phyloP scores from a whole-genome alignment of 2,888 invertebrate genomes.

The Orthonevra nobilis region DNA sequence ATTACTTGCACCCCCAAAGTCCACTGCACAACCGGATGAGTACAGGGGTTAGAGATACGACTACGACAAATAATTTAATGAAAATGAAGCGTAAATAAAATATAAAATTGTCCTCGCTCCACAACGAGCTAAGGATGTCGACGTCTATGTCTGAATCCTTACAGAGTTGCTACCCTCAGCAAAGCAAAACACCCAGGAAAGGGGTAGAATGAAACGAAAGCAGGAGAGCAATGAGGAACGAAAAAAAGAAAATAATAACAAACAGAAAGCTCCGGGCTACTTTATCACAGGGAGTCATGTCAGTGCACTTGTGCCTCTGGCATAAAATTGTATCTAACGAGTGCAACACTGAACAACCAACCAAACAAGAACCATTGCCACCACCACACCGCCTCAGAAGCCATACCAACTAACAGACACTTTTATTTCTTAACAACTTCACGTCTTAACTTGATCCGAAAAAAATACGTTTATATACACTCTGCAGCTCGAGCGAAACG shows the following conservation, averaged over 20 bases:
- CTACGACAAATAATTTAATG: conserved; percentile 49
- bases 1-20: background rate
- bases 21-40: background rate
- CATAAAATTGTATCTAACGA: conserved; percentile 40
- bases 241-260: background rate
- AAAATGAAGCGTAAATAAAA: conserved; percentile 56
- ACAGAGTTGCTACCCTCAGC: background rate
- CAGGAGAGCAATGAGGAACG: too few relatives aligned
- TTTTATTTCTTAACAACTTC: conserved; percentile 41
- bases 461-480: conserved; percentile 13
- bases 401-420: conserved; percentile 8
- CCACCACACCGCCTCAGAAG: background rate
- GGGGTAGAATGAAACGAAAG: background rate
- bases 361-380: conserved; percentile 1
- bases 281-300: conserved; percentile 29
- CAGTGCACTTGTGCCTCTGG: conserved; percentile 18
- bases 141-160: conserved; percentile 15
- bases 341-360: conserved; percentile 1
- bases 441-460: conserved; percentile 35
- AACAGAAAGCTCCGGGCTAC: conserved; percentile 10
- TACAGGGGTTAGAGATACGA: conserved; percentile 12
- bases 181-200: background rate
- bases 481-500: background rate
- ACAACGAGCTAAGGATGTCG: conserved; percentile 11
- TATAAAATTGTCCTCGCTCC: conserved; percentile 31